These are phyloP conservation scores for Scomber scombrus DNA, from an alignment of 2,113 vertebrate species.

Conservation along the genomic window DNA sequence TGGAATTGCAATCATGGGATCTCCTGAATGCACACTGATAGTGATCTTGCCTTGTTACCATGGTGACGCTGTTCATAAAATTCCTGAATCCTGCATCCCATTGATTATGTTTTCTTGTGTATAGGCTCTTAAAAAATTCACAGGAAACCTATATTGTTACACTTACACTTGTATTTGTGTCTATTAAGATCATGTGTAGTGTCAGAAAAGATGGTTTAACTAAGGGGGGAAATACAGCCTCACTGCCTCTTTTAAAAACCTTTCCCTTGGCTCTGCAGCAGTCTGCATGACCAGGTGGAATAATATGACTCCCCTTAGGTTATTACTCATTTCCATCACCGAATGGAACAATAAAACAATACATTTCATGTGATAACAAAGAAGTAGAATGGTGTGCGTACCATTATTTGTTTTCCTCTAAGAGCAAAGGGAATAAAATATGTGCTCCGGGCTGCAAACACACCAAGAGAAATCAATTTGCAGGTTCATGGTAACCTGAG, in stretches of 20 bases:
- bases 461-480: slow-evolving; percentile 72
- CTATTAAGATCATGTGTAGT: slow-evolving; percentile 13
- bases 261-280: slow-evolving; percentile 9
- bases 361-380: slow-evolving; percentile 61
- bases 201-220: slow-evolving; percentile 37
- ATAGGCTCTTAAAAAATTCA: background rate
- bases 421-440: slow-evolving; percentile 56
- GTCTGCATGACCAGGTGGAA: slow-evolving; percentile 49
- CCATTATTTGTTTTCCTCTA: slow-evolving; percentile 62
- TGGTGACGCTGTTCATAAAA: slow-evolving; percentile 60
- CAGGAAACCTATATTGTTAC: background rate
- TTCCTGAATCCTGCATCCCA: slow-evolving; percentile 10
- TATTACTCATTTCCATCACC: slow-evolving; percentile 36
- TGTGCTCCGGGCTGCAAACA: slow-evolving; percentile 56
- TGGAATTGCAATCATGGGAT: slow-evolving; percentile 48
- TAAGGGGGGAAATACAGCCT: background rate
- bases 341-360: slow-evolving; percentile 38
- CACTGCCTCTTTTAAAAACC: background rate
- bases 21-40: slow-evolving; percentile 37
- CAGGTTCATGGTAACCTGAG: slow-evolving; percentile 62
- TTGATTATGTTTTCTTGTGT: slow-evolving; percentile 9
- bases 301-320: slow-evolving; percentile 36
- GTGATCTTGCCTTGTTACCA: slow-evolving; percentile 59
- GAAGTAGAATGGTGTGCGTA: slow-evolving; percentile 14
- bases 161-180: background rate